Evolutionary conservation across 1,140 invertebrate genomes (phyloP).

Genomic region (Metaphire vulgaris): DNA sequence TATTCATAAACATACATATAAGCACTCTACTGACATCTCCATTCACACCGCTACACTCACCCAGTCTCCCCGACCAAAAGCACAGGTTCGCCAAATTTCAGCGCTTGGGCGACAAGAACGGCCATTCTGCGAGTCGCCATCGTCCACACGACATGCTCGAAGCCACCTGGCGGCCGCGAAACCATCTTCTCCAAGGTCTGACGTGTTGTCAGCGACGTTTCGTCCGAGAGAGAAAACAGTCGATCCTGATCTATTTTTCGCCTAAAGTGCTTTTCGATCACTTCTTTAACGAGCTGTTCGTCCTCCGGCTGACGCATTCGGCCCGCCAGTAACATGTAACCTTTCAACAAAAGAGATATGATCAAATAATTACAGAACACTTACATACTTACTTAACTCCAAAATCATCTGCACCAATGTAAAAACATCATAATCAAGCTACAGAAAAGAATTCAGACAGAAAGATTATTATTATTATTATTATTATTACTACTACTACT

Average conservation of each 20-base stretch:
- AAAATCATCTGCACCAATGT: too few relatives aligned
- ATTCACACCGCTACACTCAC: too few relatives aligned
- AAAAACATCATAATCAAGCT: too few relatives aligned
- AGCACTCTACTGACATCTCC: too few relatives aligned
- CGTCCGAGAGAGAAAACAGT: slow-evolving; percentile 68
- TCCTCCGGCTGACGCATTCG: slow-evolving; percentile 80
- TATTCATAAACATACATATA: too few relatives aligned
- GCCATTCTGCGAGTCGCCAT: slow-evolving; percentile 80
- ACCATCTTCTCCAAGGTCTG: slow-evolving; percentile 63
- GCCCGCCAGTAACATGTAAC: slow-evolving; percentile 86
- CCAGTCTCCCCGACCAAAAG: slow-evolving; percentile 93
- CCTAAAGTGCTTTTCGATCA: slow-evolving; percentile 79
- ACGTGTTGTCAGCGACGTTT: slow-evolving; percentile 71
- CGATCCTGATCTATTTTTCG: slow-evolving; percentile 65
- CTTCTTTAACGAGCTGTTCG: slow-evolving; percentile 62
- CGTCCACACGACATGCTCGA: slow-evolving; percentile 87
- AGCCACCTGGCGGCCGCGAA: slow-evolving; percentile 43
- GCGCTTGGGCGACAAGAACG: slow-evolving; percentile 78
- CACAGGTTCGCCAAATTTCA: slow-evolving; percentile 87
- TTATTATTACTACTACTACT: too few relatives aligned
- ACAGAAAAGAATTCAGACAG: too few relatives aligned
- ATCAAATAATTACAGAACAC: too few relatives aligned
- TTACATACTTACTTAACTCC: too few relatives aligned
- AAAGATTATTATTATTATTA: too few relatives aligned
- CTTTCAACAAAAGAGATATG: slow-evolving; percentile 35